These are phyloP conservation scores for Agonopterix alstromeriana DNA, from an alignment of 2,888 invertebrate species.

Conservation along the genomic window DNA sequence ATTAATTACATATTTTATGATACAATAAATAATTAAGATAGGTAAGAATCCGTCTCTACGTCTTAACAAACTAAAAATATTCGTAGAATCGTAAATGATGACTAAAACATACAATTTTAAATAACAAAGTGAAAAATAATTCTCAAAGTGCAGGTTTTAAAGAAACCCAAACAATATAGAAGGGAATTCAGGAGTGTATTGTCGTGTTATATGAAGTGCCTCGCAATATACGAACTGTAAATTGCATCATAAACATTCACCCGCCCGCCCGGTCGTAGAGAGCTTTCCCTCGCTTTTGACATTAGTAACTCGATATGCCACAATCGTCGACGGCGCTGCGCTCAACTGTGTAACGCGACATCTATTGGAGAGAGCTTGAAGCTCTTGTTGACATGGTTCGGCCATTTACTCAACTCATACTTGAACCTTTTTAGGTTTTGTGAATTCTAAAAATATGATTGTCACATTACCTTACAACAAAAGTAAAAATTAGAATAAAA, in stretches of 20 bases:
- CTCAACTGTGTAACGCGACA: slow-evolving; percentile 36
- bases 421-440: no score
- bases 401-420: no score
- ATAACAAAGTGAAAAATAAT: slow-evolving; percentile 6
- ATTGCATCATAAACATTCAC: slow-evolving; percentile 67
- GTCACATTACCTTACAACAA: no score
- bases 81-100: neutral
- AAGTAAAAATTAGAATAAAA: no score
- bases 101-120: slow-evolving; percentile 1
- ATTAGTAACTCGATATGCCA: slow-evolving; percentile 28
- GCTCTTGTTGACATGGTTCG: slow-evolving; percentile 19
- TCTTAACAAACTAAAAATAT: neutral
- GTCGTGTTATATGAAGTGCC: slow-evolving; percentile 61
- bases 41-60: no score
- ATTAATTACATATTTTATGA: no score
- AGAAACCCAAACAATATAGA: slow-evolving; percentile 27
- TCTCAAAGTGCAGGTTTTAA: slow-evolving; percentile 21
- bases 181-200: slow-evolving; percentile 51
- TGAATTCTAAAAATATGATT: no score
- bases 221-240: slow-evolving; percentile 65
- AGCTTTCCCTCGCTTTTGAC: slow-evolving; percentile 27
- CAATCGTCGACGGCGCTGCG: slow-evolving; percentile 21
- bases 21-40: no score
- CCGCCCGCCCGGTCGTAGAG: slow-evolving; percentile 16
- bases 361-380: slow-evolving; percentile 41